Percentiles rank a stretch among this genome's conserved stretches.
Evolutionary conservation across 2,888 invertebrate species (phyloP).

Genomic region (Leptinotarsa juncta): DNA sequence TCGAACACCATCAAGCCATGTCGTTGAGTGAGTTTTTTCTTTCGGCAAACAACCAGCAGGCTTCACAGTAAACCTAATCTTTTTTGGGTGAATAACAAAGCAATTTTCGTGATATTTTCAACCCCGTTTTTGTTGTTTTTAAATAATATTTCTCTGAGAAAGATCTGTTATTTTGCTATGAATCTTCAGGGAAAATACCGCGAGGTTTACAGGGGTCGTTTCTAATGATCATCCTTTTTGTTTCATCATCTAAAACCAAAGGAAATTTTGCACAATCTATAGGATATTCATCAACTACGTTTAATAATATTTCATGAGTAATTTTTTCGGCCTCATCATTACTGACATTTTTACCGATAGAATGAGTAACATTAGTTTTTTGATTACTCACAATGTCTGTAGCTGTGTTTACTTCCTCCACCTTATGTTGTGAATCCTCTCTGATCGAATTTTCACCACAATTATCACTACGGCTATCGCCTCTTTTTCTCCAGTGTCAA

Average conservation of each 20-base stretch:
- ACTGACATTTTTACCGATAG: too few relatives aligned
- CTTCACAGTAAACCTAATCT: neutral
- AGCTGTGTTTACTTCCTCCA: too few relatives aligned
- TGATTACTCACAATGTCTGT: too few relatives aligned
- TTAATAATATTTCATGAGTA: too few relatives aligned
- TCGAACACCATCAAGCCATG: neutral
- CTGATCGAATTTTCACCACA: too few relatives aligned
- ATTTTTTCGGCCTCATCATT: too few relatives aligned
- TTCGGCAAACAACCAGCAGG: neutral
- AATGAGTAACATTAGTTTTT: too few relatives aligned
- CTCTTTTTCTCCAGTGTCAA: too few relatives aligned
- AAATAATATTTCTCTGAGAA: neutral
- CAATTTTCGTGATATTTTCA: neutral
- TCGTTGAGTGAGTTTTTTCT: neutral
- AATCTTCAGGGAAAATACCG: neutral
- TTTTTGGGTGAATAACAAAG: neutral
- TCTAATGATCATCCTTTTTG: neutral
- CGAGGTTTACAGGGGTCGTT: neutral
- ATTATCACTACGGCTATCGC: too few relatives aligned
- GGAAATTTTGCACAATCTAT: too few relatives aligned
- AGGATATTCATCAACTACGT: too few relatives aligned
- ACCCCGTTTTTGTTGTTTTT: neutral
- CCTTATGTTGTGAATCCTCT: too few relatives aligned
- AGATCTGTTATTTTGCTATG: neutral
- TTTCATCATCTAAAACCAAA: neutral